Percentiles rank a stretch among this genome's conserved stretches.
Conservation (phyloP, 2,888 invertebrate species). For the Synergus gifuensis region DNA sequence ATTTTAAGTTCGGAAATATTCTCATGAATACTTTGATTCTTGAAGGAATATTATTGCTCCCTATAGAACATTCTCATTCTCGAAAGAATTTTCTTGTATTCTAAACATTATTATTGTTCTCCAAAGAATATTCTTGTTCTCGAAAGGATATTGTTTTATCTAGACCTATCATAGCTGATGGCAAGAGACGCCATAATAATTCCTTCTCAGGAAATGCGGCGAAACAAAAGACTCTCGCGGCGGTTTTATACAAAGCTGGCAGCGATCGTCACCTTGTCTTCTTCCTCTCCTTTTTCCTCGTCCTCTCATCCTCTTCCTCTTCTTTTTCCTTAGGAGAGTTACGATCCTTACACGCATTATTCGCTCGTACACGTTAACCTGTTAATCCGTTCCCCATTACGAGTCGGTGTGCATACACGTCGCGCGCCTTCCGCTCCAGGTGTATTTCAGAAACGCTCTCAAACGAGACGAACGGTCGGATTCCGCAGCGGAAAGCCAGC, state of each 20-base stretch:
- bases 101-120: too few relatives aligned
- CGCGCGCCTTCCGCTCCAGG: constrained; percentile 33
- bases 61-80: neutral
- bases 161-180: constrained; percentile 58
- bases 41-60: neutral
- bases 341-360: constrained; percentile 58
- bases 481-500: constrained; percentile 22
- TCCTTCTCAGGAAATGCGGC: constrained; percentile 52
- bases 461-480: constrained; percentile 25
- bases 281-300: constrained; percentile 42
- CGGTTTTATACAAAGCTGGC: constrained; percentile 51
- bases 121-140: neutral
- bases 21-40: neutral
- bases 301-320: constrained; percentile 33
- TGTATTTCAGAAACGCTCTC: constrained; percentile 32
- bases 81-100: neutral
- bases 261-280: constrained; percentile 49
- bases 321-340: constrained; percentile 52
- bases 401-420: constrained; percentile 33
- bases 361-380: constrained; percentile 58
- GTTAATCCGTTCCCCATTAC: constrained; percentile 53
- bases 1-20: neutral
- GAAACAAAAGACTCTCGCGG: constrained; percentile 52
- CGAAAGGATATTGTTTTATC: neutral
- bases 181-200: constrained; percentile 45